Percentiles rank a stretch among this genome's conserved stretches.
Evolutionary conservation across 2,888 invertebrate genomes (phyloP).

Genomic region (Polietes domitor): DNA sequence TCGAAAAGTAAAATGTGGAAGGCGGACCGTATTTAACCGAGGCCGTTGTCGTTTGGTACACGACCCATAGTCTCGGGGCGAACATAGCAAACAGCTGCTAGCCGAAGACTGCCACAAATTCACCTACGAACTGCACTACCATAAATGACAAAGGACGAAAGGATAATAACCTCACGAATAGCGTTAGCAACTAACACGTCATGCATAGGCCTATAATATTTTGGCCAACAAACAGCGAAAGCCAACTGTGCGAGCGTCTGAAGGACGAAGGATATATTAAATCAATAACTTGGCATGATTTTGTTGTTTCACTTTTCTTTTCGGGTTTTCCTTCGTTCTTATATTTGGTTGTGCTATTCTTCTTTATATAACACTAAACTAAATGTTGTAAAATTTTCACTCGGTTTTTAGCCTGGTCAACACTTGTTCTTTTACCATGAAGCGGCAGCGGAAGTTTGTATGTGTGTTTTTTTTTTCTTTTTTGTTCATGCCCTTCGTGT

Average conservation of each 20-base stretch:
- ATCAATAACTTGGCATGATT: constrained; percentile 2
- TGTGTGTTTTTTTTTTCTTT: not conserved
- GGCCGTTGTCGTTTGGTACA: not conserved
- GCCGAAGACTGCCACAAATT: not conserved
- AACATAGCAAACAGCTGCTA: constrained; percentile 1
- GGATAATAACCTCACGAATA: constrained; percentile 8
- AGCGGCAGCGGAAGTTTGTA: not conserved
- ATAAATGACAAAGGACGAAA: not conserved
- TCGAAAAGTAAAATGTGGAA: constrained; percentile 45
- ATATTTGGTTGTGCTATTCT: not conserved
- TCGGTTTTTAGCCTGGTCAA: not conserved
- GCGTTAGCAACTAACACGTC: not conserved
- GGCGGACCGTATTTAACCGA: not conserved
- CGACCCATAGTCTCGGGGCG: not conserved
- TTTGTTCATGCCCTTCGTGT: constrained; percentile 10
- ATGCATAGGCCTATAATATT: not conserved
- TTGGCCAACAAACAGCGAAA: too few species aligned
- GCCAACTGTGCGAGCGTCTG: not conserved
- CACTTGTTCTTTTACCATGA: not conserved
- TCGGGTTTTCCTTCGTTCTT: not conserved
- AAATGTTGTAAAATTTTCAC: not conserved
- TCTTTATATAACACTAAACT: not conserved
- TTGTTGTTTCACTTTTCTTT: not conserved
- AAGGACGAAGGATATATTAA: not conserved
- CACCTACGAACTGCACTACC: too few species aligned